Base-by-base conservation (phyloP, 2,113 vertebrate genomes). In the Myodes glareolus region DNA sequence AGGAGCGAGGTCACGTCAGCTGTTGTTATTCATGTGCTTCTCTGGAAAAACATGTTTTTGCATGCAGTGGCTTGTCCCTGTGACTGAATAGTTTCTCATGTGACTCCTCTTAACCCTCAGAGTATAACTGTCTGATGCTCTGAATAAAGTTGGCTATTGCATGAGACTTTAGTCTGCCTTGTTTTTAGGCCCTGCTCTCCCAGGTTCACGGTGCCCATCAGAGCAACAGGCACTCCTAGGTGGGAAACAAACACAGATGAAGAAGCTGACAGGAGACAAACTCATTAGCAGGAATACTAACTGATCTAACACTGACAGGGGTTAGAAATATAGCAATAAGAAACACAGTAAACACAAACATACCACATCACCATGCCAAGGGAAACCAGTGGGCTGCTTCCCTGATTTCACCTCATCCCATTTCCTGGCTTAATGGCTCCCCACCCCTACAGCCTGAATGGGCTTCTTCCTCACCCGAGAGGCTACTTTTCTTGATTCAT, bases 191-290 rank as follows among this genome's bases (percentile, higher is more conserved):
- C 11, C 73, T 2, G 3, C 25, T 76, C 39, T 42, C 73, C 42
- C 39, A 76, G 73, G 42, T 45, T 45, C 23, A 13, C 16, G 2
- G 33, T 7, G 25, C 42, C 39, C 29, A 29, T 14, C 16, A 42
- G 73, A 42, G 42, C 17, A 7, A 16, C 33, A 52, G 16, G 16
- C 45, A 80, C 47, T 52, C 77, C 47, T 10, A 95, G 25, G 76
- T 3, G 31, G 80, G 94, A 95, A 72, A 77, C 67, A 94, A 87
- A 77, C 21, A 86, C 3, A 63, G 61, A 73, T 10, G 39, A 67
- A 85, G 77, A 72, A 93, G 88, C 1, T 81, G n/a, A 85, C 39
- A 45, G 13, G 68, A 92, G 76, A 86, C 87, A 94, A 85, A 55
- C 47, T 77, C 78, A 94, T 5, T 50, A 88, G 91, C 14, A 50